Conservation (phyloP, 2,888 invertebrate genomes). For the Geotrupes spiniger region DNA sequence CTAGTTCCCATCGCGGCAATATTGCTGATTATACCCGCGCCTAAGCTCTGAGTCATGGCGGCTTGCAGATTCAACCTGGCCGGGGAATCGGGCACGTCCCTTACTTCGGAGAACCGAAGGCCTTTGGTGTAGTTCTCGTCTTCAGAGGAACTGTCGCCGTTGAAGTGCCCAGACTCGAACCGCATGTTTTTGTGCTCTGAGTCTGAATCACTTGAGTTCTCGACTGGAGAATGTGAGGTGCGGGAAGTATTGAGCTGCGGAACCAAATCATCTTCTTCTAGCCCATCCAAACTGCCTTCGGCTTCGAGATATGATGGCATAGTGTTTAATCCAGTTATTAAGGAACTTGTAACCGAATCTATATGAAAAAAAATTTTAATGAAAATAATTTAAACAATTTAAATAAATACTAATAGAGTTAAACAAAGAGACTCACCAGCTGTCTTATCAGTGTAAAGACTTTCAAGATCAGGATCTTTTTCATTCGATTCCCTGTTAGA, state of each 20-base stretch:
- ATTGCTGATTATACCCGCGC: constrained; percentile 29
- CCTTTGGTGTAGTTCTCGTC: constrained; percentile 46
- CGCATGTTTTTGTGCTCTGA: constrained; percentile 43
- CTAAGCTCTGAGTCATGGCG: constrained; percentile 19
- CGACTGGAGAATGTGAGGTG: constrained; percentile 29
- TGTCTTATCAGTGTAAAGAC: constrained; percentile 43
- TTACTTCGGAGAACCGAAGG: constrained; percentile 38
- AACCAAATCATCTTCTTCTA: constrained; percentile 45
- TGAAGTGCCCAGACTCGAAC: constrained; percentile 49
- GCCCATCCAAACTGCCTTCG: constrained; percentile 38
- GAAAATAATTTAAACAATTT: background rate
- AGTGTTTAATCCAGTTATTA: constrained; percentile 41
- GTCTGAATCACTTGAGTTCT: constrained; percentile 45
- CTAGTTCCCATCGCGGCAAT: constrained; percentile 27
- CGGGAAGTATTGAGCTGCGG: constrained; percentile 29
- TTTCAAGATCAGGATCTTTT: constrained; percentile 41
- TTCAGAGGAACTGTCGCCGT: constrained; percentile 44
- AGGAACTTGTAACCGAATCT: constrained; percentile 46
- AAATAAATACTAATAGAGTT: background rate
- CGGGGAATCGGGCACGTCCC: constrained; percentile 9
- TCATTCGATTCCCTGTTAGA: constrained; percentile 37
- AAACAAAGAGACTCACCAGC: constrained; percentile 36
- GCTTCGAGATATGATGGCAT: constrained; percentile 49
- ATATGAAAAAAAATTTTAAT: constrained; percentile 13
- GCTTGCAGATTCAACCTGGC: constrained; percentile 6